These are phyloP conservation scores for Xestobium rufovillosum DNA, from an alignment of 2,888 invertebrate genomes.

Conservation along the genomic window DNA sequence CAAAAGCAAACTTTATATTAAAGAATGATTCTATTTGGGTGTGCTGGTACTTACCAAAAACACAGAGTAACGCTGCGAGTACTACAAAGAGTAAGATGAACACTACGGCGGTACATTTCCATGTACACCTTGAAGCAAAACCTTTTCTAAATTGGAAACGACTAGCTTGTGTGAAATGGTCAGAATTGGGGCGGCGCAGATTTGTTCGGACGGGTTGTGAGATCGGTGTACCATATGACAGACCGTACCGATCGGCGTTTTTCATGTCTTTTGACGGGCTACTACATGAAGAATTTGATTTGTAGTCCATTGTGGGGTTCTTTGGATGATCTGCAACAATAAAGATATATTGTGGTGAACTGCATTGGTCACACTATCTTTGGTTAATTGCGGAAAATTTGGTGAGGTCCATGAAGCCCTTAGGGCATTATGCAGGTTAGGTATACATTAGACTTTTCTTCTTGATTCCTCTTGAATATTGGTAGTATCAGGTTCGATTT, in stretches of 20 bases:
- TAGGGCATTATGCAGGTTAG: no score
- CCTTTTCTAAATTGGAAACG: slow-evolving; percentile 85
- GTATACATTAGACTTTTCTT: no score
- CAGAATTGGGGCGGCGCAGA: slow-evolving; percentile 57
- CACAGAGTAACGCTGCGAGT: slow-evolving; percentile 75
- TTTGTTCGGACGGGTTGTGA: slow-evolving; percentile 65
- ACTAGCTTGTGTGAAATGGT: slow-evolving; percentile 66
- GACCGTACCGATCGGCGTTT: slow-evolving; percentile 53
- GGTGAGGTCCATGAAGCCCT: no score
- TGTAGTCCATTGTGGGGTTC: slow-evolving; percentile 79
- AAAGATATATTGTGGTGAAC: no score
- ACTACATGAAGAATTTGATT: slow-evolving; percentile 79
- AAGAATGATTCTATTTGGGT: no score
- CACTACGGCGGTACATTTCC: slow-evolving; percentile 86
- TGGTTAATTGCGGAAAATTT: no score
- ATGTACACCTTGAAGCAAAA: slow-evolving; percentile 77
- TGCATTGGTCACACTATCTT: no score
- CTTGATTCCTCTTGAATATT: no score
- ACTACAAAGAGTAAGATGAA: slow-evolving; percentile 77
- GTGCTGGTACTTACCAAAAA: slow-evolving; percentile 77
- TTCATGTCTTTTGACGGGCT: slow-evolving; percentile 73
- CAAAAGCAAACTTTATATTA: no score
- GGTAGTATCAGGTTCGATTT: no score
- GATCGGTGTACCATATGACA: slow-evolving; percentile 33
- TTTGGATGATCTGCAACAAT: slow-evolving; percentile 74